phyloP scores from a whole-genome alignment of 2,888 invertebrate species.

The Teinopalpus imperialis region DNA sequence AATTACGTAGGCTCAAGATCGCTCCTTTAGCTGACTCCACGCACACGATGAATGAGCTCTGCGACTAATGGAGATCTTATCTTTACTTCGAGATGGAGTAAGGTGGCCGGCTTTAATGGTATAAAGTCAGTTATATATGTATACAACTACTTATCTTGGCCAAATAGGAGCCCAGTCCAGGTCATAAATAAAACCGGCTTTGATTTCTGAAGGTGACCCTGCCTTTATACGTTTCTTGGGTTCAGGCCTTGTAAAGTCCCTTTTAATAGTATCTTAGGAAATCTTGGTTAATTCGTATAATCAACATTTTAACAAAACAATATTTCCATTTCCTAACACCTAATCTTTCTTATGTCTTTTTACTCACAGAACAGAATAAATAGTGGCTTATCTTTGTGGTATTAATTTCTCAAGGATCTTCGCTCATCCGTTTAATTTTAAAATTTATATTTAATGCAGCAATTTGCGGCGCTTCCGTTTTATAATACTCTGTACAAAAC shows the following conservation, averaged over 20 bases:
- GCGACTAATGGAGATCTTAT: conserved; percentile 77
- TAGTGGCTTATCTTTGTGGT: conserved; percentile 21
- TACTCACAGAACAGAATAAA: conserved; percentile 2
- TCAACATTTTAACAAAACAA: conserved; percentile 59
- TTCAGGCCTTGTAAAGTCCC: conserved; percentile 60
- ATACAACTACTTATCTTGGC: conserved; percentile 67
- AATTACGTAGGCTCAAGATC: conserved; percentile 54
- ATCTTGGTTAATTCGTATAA: conserved; percentile 69
- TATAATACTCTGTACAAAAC: conserved; percentile 59
- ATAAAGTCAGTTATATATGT: conserved; percentile 65
- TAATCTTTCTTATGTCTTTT: conserved; percentile 16
- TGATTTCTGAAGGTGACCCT: conserved; percentile 76
- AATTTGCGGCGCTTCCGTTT: conserved; percentile 72
- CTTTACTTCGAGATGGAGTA: conserved; percentile 62
- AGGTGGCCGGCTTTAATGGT: conserved; percentile 66
- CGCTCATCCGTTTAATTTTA: conserved; percentile 66
- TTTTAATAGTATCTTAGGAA: conserved; percentile 70
- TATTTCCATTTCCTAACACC: conserved; percentile 51
- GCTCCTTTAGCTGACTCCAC: conserved; percentile 51
- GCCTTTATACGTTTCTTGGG: conserved; percentile 56
- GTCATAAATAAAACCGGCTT: conserved; percentile 76
- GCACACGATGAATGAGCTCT: conserved; percentile 72
- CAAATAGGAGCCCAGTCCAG: conserved; percentile 61
- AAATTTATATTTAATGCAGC: conserved; percentile 71
- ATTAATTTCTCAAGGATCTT: conserved; percentile 54